Percentiles rank a stretch among this genome's conserved stretches.
phyloP scores from a whole-genome alignment of 2,888 invertebrate genomes.

The Panzeria rudis region DNA sequence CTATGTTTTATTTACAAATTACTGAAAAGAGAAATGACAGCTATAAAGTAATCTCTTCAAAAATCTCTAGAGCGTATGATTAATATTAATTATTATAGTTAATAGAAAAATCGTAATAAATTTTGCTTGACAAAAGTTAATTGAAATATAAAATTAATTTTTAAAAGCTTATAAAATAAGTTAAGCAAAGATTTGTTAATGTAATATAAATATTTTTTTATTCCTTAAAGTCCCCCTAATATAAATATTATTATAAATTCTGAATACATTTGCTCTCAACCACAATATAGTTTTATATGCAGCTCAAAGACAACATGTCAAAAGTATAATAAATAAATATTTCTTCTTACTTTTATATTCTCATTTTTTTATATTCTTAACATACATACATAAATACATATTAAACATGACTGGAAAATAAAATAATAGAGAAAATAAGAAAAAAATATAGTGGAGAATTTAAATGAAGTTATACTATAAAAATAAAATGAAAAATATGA shows the following conservation, averaged over 20 bases:
- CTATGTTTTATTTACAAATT: background rate
- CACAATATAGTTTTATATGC: background rate
- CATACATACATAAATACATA: conserved; percentile 36
- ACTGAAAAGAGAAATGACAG: conserved; percentile 1
- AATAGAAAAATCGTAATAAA: background rate
- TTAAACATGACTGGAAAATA: conserved; percentile 56
- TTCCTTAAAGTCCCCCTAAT: background rate
- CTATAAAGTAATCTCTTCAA: background rate
- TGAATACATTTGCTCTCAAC: background rate
- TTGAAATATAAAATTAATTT: background rate
- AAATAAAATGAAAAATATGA: conserved; percentile 33
- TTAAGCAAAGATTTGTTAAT: background rate
- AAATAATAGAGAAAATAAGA: conserved; percentile 6
- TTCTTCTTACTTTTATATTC: background rate
- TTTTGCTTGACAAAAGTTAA: background rate
- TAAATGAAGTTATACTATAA: conserved; percentile 44
- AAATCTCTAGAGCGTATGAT: conserved; percentile 23
- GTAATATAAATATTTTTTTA: background rate
- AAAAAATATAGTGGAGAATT: conserved; percentile 35
- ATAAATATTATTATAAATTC: conserved; percentile 21
- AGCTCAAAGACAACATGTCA: conserved; percentile 46
- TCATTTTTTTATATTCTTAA: conserved; percentile 18
- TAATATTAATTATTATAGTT: conserved; percentile 26
- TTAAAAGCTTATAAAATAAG: background rate
- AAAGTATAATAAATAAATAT: conserved; percentile 43